Evolutionary conservation across 2,113 vertebrate genomes (phyloP).

Genomic region (Rousettus leschenaultii): DNA sequence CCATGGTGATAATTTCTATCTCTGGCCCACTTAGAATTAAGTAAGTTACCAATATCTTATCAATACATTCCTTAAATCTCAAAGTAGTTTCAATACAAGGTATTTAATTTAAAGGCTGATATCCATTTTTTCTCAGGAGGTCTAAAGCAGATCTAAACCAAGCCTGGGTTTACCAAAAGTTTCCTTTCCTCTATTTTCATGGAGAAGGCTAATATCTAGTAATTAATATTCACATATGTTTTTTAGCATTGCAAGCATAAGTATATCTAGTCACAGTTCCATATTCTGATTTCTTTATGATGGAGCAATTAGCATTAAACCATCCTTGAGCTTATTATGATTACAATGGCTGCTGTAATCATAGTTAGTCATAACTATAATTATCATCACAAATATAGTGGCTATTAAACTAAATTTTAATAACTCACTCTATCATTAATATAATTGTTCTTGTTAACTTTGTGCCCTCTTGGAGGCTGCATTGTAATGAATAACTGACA

Average conservation of each 20-base stretch:
- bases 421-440: slow-evolving; percentile 67
- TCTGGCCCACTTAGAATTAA: neutral
- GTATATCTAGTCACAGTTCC: slow-evolving; percentile 30
- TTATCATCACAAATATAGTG: slow-evolving; percentile 65
- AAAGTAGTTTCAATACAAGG: neutral
- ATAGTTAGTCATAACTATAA: slow-evolving; percentile 65
- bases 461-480: slow-evolving; percentile 49
- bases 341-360: slow-evolving; percentile 62
- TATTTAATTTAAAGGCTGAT: slow-evolving; percentile 13
- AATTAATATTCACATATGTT: slow-evolving; percentile 13
- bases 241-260: neutral
- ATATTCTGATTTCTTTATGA: slow-evolving; percentile 69
- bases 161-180: neutral
- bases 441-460: slow-evolving; percentile 67
- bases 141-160: neutral
- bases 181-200: slow-evolving; percentile 35
- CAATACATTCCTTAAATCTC: neutral
- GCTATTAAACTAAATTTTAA: slow-evolving; percentile 68
- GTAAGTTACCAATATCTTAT: neutral
- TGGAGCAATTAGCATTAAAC: slow-evolving; percentile 62
- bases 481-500: slow-evolving; percentile 54
- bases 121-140: neutral
- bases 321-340: slow-evolving; percentile 58
- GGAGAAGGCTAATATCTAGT: slow-evolving; percentile 10
- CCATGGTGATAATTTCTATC: neutral